Evolutionary conservation across 2,797 vertebrate species (phyloP), one percentile per base, ranked within the genome.

Genomic region (Benthosema pterotum): DNA sequence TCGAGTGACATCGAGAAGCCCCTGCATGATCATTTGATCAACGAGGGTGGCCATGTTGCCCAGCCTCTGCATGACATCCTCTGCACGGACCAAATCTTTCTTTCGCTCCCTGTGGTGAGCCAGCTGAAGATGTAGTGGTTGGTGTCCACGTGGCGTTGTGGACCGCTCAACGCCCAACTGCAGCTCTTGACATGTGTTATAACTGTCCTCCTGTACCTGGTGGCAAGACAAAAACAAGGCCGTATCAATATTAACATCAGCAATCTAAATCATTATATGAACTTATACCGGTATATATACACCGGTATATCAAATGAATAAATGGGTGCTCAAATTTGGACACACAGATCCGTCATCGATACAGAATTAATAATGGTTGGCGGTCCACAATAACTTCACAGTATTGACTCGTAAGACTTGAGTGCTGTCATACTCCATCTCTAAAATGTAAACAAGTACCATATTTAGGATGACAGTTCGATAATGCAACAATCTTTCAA

Each of bases 121-220:
- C 58, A 79, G 67, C 16, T 88, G 89, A 15, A 85, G 72, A 74
- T 90, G 74, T 14, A 91, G 52, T 0, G 93, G 85, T 45, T 46
- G 52, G 55, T 60, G 32, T 11, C 52, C 38, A 28, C 65, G 46
- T 72, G 60, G 64, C n/a, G 19, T 60, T 17, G 80, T 63, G 3
- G 76, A 76, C n/a, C 60, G 78, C 53, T 89, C 69, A 13, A 93
- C 42, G 54, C 83, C 78, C 60, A 67, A 57, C 63, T 91, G 91
- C 18, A 95, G 80, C 47, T 91, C 84, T 38, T 86, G 80, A 7
- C 88, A 82, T 61, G 80, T 82, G 46, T 61, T 69, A 61, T 89
- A 92, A 8, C 87, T 92, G 65, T 90, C 85, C 1, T 92, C 79
- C 0, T 84, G 93, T 22, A 94, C 86, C 95, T 97, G 42, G 5